Base-by-base conservation (phyloP, 1,140 invertebrate species). In the Luehdorfia chinensis region DNA sequence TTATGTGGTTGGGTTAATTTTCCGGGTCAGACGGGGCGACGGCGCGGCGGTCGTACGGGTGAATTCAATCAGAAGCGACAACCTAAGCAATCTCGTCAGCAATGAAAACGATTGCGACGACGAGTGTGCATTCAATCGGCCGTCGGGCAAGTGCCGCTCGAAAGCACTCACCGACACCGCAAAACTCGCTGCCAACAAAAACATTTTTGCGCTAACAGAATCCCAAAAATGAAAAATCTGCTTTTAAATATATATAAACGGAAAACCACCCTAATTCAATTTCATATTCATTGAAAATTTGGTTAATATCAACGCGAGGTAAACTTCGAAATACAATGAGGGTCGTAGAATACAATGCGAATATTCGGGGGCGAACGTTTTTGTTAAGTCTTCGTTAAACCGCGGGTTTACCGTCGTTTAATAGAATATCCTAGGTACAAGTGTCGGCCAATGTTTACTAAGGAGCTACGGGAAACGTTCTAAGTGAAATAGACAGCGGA, bases 21-120 rank as follows among this genome's bases (percentile, higher is more conserved):
- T 67, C 66, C 64, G 60, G 63, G 61, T 66, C 67, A 60, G 55
- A 41, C 67, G 58, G 49, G 28, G 50, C 55, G 55, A 33, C 8
- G 12, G 18, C 41, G 21, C 18, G 41, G 32, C 51, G 37, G 49
- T 47, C 57, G 45, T 47, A 58, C 50, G 59, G 50, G 63, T 73
- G 69, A 78, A 84, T 78, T 84, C 80, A 84, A 84, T 84, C 80
- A 81, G 68, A 74, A 73, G 62, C 66, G 73, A 72, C 76, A 73
- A 78, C 59, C 67, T 67, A 75, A 81, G 69, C 75, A 81, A 79
- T 79, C 72, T 68, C 64, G 61, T 50, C 61, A 64, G 58, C 54
- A 55, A 50, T 64, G 65, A 58, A 68, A 77, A 72, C 75, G 73
- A 71, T 79, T 76, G 68, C 56, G 61, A 16, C 37, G 64, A 67